Base-by-base conservation (phyloP, 2,888 invertebrate species). In the Diarsia rubi region DNA sequence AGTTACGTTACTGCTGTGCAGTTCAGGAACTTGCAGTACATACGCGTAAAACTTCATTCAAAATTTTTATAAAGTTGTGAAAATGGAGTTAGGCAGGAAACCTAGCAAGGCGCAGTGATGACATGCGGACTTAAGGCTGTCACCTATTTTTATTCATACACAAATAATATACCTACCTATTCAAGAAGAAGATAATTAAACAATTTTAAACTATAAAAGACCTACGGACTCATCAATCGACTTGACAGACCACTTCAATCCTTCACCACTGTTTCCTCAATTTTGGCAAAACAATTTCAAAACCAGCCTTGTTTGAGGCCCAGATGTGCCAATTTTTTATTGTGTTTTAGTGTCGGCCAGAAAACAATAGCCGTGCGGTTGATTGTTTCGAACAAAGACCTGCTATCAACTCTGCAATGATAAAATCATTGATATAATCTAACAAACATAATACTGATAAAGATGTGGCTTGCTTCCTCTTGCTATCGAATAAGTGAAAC, bases 311-410 rank as follows among this genome's bases (percentile, higher is more conserved):
- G 88, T 90, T 88, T 79, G 77, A 65, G 84, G 88, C 85, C 66
- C 81, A 90, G 88, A 89, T 90, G 88, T 91, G 91, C 90, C 89
- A 92, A 91, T 91, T 77, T 92, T 82, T 92, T 90, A 91, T 90
- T 92, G 91, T 90, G 88, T 91, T 92, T 90, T 90, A 92, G 89
- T 89, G 91, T 92, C 63, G 59, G 75, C 81, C 73, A 60, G 78
- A 87, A 92, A 91, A 95, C 94, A 95, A 94, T 93, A 89, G 92
- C 60, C 62, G 75, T 69, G 85, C 84, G 80, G 88, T 86, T 86
- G 89, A 87, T 92, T 90, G 91, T 88, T 91, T 63, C 69, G 81
- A 93, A 95, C 94, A 95, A 95, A 94, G 92, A 82, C 86, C 54
- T 60, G 82, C 88, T 93, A 94, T 93, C 93, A 90, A 90, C 88